Percentiles rank a stretch among this genome's conserved stretches.
These are phyloP conservation scores for Spilarctia lutea DNA, from an alignment of 2,888 invertebrate species.

Conservation along the genomic window DNA sequence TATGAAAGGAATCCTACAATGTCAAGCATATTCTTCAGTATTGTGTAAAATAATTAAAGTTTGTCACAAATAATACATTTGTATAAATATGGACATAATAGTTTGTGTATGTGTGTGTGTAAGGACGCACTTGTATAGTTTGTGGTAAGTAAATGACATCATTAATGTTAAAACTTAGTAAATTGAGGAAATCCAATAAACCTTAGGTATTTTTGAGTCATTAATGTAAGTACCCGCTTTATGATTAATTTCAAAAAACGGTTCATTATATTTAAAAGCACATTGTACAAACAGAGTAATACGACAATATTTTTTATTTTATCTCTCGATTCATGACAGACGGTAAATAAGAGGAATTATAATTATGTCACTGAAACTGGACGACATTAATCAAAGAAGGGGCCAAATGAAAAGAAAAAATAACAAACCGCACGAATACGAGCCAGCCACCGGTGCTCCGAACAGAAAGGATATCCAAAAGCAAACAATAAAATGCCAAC, in stretches of 20 bases:
- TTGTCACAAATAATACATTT: slow-evolving; percentile 16
- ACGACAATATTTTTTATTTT: not conserved
- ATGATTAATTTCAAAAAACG: slow-evolving; percentile 2
- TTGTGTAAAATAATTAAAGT: slow-evolving; percentile 10
- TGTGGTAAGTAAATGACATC: slow-evolving; percentile 29
- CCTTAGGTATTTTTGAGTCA: not conserved
- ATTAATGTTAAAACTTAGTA: slow-evolving; percentile 6
- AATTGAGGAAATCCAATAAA: slow-evolving; percentile 8
- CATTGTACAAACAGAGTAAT: slow-evolving; percentile 10
- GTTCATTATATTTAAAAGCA: slow-evolving; percentile 6
- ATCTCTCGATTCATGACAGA: slow-evolving; percentile 5
- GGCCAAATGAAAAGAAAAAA: slow-evolving; percentile 33
- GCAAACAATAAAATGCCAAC: slow-evolving; percentile 62
- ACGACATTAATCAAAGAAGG: slow-evolving; percentile 50
- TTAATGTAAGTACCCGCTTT: slow-evolving; percentile 9
- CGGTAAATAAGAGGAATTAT: slow-evolving; percentile 5
- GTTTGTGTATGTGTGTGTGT: slow-evolving; percentile 13
- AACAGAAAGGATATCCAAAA: slow-evolving; percentile 66
- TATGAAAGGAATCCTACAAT: slow-evolving; percentile 2
- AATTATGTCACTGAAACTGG: slow-evolving; percentile 20
- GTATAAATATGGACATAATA: slow-evolving; percentile 19
- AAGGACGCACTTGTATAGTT: slow-evolving; percentile 21
- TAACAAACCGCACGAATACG: slow-evolving; percentile 56
- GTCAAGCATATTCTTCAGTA: slow-evolving; percentile 14
- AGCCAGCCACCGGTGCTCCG: slow-evolving; percentile 54